Percentiles rank a stretch among this genome's conserved stretches.
phyloP scores from a whole-genome alignment of 2,113 vertebrate genomes.

The Recurvirostra avosetta region DNA sequence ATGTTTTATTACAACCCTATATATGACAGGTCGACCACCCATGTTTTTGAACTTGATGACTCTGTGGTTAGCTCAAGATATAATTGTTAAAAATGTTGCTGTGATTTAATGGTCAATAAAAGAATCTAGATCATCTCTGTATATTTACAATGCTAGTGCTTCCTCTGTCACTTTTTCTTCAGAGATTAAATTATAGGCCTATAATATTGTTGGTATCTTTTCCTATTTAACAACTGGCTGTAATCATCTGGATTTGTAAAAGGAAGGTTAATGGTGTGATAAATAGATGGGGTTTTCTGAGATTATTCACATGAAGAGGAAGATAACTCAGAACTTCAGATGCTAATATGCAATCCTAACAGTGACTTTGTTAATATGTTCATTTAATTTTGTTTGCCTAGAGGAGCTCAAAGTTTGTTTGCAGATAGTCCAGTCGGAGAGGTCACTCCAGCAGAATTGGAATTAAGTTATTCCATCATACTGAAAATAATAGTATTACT shows the following conservation, averaged over 20 bases:
- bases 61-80: neutral
- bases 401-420: neutral
- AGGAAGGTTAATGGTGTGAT: neutral
- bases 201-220: neutral
- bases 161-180: neutral
- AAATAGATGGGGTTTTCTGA: neutral
- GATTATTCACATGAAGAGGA: neutral
- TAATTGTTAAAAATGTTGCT: neutral
- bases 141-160: neutral
- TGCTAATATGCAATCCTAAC: neutral
- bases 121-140: neutral
- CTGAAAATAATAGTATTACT: neutral
- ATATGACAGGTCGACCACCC: neutral
- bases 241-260: neutral
- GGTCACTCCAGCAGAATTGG: neutral
- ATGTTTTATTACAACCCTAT: neutral
- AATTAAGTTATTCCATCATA: neutral
- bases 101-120: neutral
- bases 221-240: neutral
- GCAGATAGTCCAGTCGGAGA: neutral
- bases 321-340: neutral
- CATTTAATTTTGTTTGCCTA: neutral
- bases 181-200: neutral
- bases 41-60: neutral
- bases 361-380: neutral